Percentiles rank a stretch among this genome's conserved stretches.
Conservation (phyloP, 2,797 vertebrate genomes). For the Pangasius sanitwongsei region DNA sequence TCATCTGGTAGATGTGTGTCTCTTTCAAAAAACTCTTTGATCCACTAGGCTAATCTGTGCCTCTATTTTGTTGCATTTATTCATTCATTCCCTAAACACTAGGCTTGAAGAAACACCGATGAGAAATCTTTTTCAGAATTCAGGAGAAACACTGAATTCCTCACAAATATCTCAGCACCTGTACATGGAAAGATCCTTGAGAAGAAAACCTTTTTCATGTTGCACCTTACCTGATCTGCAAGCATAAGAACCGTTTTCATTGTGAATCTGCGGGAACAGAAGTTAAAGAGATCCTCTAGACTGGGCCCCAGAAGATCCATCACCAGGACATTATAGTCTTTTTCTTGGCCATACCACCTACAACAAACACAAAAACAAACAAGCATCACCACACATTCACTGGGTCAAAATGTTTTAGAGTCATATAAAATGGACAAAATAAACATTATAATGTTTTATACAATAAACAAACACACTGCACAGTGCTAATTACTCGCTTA, state of each 20-base stretch:
- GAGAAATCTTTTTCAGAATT: neutral
- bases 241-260: slow-evolving; percentile 99
- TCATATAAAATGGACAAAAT: neutral
- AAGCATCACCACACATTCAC: neutral
- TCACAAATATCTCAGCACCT: neutral
- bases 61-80: neutral
- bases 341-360: slow-evolving; percentile 99
- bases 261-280: slow-evolving; percentile 99
- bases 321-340: slow-evolving; percentile 99
- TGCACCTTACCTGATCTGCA: slow-evolving; percentile 94
- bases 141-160: neutral
- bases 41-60: neutral
- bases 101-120: neutral
- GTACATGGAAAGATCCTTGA: neutral
- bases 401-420: neutral
- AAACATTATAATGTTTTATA: neutral
- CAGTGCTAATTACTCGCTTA: too few relatives aligned
- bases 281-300: slow-evolving; percentile 98
- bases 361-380: neutral
- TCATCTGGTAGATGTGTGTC: too few relatives aligned
- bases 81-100: neutral
- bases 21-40: neutral
- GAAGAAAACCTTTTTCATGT: neutral
- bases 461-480: neutral
- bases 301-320: slow-evolving; percentile 99